Base-by-base conservation (phyloP, 2,888 invertebrate genomes). In the Thera britannica region DNA sequence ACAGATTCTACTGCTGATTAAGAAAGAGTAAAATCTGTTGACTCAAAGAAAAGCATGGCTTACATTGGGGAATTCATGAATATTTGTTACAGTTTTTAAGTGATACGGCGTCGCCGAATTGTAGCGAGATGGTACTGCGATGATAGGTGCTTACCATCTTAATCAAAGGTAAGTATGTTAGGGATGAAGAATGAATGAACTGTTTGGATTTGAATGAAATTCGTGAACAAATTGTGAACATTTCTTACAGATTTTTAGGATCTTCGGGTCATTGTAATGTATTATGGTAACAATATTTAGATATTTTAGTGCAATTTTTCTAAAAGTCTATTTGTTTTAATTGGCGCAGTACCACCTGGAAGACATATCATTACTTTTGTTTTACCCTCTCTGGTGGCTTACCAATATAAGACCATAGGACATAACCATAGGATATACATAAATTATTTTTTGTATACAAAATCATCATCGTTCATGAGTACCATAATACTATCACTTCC, bases 61-160 rank as follows among this genome's bases (percentile, higher is more conserved):
- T 82, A 78, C 78, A 81, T 85, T 82, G 93, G 93, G 93, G 93
- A 91, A 92, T 87, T 84, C 91, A 78, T 90, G 93, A 92, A 93
- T 93, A 93, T 93, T 93, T 93, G 92, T 93, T 93, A 85, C 93
- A 93, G 93, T 89, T 90, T 89, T 84, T 93, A 90, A 86, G 85
- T 85, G 87, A 87, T 88, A 89, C 86, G 91, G 89, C 86, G 92
- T 88, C 85, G 90, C 86, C 79, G 84, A 85, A 83, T 82, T 84
- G 83, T 88, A 86, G 80, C 83, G 77, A 58, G 58, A 58, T 79
- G 81, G 80, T 85, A 84, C 83, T 76, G 75, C 84, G 83, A 80
- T 83, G 81, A 87, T 89, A 88, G 84, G 85, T 83, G 89, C 83
- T 79, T 83, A 77, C 78, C 75, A 68, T 73, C 23, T 57, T 44